phyloP scores from a whole-genome alignment of 2,888 invertebrate species.

The Drosophila fulvimacula region DNA sequence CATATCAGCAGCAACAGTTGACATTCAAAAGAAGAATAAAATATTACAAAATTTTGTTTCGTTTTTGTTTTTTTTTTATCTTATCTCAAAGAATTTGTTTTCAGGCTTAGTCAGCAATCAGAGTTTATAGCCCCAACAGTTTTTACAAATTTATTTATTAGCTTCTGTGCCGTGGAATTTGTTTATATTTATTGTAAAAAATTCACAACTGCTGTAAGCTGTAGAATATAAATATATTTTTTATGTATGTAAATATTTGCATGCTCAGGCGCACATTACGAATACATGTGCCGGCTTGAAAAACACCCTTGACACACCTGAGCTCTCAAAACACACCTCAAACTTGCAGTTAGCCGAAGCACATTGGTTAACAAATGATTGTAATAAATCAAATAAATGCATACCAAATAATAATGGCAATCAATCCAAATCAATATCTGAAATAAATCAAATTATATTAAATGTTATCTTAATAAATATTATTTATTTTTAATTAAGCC shows the following conservation, averaged over 20 bases:
- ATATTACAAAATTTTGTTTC: constrained; percentile 60
- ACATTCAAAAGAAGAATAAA: constrained; percentile 67
- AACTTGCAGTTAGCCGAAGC: neutral
- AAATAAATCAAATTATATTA: neutral
- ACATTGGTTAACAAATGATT: constrained; percentile 26
- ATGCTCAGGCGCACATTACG: constrained; percentile 3
- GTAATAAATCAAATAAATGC: neutral
- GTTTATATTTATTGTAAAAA: constrained; percentile 10
- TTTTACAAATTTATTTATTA: constrained; percentile 16
- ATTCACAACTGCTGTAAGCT: constrained; percentile 5
- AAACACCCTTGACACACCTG: constrained; percentile 26
- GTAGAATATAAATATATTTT: neutral
- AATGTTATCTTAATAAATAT: neutral
- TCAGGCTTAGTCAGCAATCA: constrained; percentile 31
- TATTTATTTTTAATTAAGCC: neutral
- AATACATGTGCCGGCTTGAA: constrained; percentile 19
- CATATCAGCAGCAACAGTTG: constrained; percentile 69
- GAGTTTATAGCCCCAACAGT: constrained; percentile 11
- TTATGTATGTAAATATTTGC: constrained; percentile 1
- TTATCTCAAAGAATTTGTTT: constrained; percentile 53
- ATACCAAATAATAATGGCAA: neutral
- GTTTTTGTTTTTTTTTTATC: constrained; percentile 36
- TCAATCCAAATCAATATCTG: neutral
- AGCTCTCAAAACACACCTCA: constrained; percentile 23
- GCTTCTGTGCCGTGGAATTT: constrained; percentile 32